Base-by-base conservation (phyloP, 2,797 vertebrate species). In the Chiroxiphia lanceolata region DNA sequence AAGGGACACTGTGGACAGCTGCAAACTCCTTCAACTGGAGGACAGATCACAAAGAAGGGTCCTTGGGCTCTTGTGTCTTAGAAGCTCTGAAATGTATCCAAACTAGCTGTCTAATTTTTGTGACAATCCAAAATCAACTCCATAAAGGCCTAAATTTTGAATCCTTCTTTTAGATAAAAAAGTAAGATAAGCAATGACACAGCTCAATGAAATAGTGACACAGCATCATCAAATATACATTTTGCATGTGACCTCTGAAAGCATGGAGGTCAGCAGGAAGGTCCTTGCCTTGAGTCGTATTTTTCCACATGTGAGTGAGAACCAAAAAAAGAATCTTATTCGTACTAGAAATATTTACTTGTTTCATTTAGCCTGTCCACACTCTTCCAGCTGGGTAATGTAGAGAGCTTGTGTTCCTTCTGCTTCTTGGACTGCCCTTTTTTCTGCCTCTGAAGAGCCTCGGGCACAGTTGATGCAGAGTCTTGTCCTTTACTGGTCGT, bases 321-420 rank as follows among this genome's bases (percentile, higher is more conserved):
- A 64, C 83, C 26, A 84, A 80, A 85, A 86, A 61, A 81, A 82
- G 18, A 93, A 75, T 90, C 71, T 81, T 77, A 92, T 56, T 93
- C 33, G 20, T 93, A 96, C 92, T 87, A 91, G 82, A 90, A 92
- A 80, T 87, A 87, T 83, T 97, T 98, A 99, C 99, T 98, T 97
- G 98, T 98, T 97, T 99, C 98, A 69, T 99, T 98, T 97, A 99
- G 97, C 34, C 98, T 98, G 94, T 99, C 99, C 75, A 98, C 88
- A 25, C 98, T 99, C 96, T 98, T 99, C 99, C 99, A 99, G 98
- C 96, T 98, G 71, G 98, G 98, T 78, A 99, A 94, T 2, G 97
- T 97, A 6, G 98, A 95, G 34, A 94, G 97, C 65, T 98, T 98
- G 65, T 74, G 96, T 72, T 99, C 98, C 71, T 98, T 98, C 54